Conservation (phyloP, 1,140 invertebrate genomes). For the Kradibia gibbosae region DNA sequence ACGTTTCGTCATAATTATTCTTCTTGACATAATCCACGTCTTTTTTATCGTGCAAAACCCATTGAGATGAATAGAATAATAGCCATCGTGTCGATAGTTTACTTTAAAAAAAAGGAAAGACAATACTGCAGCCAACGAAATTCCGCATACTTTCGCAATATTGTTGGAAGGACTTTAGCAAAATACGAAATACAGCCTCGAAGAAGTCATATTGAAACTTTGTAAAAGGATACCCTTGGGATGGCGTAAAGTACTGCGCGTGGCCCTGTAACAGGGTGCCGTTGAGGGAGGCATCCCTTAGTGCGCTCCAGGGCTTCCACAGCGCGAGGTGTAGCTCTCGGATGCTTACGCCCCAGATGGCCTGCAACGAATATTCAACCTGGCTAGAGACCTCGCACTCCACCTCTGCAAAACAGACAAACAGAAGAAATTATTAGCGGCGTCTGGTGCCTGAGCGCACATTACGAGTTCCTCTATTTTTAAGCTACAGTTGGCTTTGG, state of each 20-base stretch:
- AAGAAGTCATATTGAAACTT: background rate
- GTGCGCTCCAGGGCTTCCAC: conserved; percentile 80
- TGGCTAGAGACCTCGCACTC: conserved; percentile 82
- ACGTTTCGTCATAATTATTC: too few species aligned
- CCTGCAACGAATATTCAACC: conserved; percentile 80
- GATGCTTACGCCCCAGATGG: conserved; percentile 84
- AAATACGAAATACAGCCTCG: background rate
- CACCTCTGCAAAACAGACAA: conserved; percentile 74
- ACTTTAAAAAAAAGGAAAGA: too few species aligned
- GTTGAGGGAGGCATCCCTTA: conserved; percentile 76
- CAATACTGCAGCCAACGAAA: too few species aligned
- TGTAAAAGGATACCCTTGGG: conserved; percentile 69
- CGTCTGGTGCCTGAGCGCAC: background rate
- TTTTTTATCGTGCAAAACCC: too few species aligned
- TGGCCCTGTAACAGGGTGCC: conserved; percentile 75
- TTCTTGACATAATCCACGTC: too few species aligned
- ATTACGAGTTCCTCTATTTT: background rate
- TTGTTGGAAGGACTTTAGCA: too few species aligned
- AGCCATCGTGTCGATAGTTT: too few species aligned
- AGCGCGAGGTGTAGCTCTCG: conserved; percentile 81
- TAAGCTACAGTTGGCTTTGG: background rate
- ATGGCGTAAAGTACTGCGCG: conserved; percentile 71
- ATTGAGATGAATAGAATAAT: too few species aligned
- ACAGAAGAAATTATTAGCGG: background rate
- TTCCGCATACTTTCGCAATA: too few species aligned